A percentile compares a stretch with the other conserved stretches of the same genome.
Evolutionary conservation across 2,888 invertebrate species (phyloP).

Genomic region (Caradrina clavipalpis): DNA sequence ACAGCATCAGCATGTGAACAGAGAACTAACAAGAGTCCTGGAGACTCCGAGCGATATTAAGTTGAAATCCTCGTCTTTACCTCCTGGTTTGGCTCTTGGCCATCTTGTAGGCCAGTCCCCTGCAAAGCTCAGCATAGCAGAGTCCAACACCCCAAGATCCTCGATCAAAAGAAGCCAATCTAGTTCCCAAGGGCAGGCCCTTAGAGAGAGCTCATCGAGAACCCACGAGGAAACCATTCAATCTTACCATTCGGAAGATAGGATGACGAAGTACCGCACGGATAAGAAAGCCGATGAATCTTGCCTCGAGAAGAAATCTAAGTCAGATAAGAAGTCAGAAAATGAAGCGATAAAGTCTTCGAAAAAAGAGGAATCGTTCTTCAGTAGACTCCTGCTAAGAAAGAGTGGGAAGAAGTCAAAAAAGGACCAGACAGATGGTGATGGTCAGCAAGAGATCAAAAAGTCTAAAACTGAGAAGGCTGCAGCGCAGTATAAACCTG

Average conservation of each 20-base stretch:
- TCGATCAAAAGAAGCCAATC: slow-evolving; percentile 89
- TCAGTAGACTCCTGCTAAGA: slow-evolving; percentile 92
- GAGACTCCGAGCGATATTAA: slow-evolving; percentile 89
- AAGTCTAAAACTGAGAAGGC: slow-evolving; percentile 83
- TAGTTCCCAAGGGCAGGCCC: slow-evolving; percentile 86
- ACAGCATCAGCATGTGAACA: slow-evolving; percentile 82
- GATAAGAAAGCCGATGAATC: slow-evolving; percentile 87
- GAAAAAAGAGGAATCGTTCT: slow-evolving; percentile 92
- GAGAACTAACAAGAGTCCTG: slow-evolving; percentile 83
- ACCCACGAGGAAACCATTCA: slow-evolving; percentile 70
- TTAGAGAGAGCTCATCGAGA: slow-evolving; percentile 81
- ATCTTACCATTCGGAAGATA: slow-evolving; percentile 80
- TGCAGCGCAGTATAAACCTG: slow-evolving; percentile 80
- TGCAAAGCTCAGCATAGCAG: slow-evolving; percentile 89
- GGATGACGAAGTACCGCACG: slow-evolving; percentile 78
- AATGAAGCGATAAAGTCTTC: slow-evolving; percentile 86
- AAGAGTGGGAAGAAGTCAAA: slow-evolving; percentile 94
- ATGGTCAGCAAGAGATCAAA: slow-evolving; percentile 82
- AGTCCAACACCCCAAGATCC: slow-evolving; percentile 83
- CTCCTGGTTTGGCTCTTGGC: slow-evolving; percentile 91
- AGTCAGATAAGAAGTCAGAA: slow-evolving; percentile 87
- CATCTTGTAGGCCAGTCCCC: slow-evolving; percentile 88
- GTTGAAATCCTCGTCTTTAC: slow-evolving; percentile 92
- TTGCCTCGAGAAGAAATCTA: slow-evolving; percentile 88
- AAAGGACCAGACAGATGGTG: slow-evolving; percentile 87